Base-by-base conservation (phyloP, 2,113 vertebrate genomes). In the Nipponia nippon region DNA sequence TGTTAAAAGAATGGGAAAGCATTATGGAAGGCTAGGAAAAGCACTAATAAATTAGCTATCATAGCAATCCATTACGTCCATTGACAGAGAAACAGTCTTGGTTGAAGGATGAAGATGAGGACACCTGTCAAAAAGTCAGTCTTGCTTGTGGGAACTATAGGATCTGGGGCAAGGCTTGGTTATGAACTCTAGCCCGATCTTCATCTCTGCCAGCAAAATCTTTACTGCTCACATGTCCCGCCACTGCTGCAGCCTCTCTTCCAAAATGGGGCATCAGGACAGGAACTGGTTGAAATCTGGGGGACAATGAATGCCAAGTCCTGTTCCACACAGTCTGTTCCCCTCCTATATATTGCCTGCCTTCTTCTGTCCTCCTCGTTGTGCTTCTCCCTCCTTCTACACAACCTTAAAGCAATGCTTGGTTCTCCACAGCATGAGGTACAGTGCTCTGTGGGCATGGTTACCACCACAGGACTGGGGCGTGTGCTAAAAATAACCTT, bases 51-150 rank as follows among this genome's bases (percentile, higher is more conserved):
- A 65, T 59, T 34, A 38, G 29, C 85, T 65, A 72, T 47, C 27
- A 44, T 6, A n/a, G 52, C 1, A 0, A 21, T 27, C 30, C 63
- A 17, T 67, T 72, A 47, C 1, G 4, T 70, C 34, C 5, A 32
- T 19, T 66, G 77, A 78, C 19, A 75, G 38, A 53, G 36, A 70
- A 91, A 58, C 11, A 67, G 85, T 25, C 15, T 65, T 40, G 55
- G n/a, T 3, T 82, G 59, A 95, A 82, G 32, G 32, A 73, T 18
- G 34, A 83, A 87, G 34, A 66, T 30, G 30, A 73, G 21, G 59
- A 87, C n/a, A 66, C 7, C 36, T 56, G 29, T 25, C 49, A 90
- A 81, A 76, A 80, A 56, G 49, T 30, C 76, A 36, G 36, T 70
- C 38, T 75, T 91, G 59, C 50, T 58, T 66, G 15, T 78, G 65